Evolutionary conservation across 2,113 vertebrate genomes (phyloP).

Genomic region (Seriola dumerili): DNA sequence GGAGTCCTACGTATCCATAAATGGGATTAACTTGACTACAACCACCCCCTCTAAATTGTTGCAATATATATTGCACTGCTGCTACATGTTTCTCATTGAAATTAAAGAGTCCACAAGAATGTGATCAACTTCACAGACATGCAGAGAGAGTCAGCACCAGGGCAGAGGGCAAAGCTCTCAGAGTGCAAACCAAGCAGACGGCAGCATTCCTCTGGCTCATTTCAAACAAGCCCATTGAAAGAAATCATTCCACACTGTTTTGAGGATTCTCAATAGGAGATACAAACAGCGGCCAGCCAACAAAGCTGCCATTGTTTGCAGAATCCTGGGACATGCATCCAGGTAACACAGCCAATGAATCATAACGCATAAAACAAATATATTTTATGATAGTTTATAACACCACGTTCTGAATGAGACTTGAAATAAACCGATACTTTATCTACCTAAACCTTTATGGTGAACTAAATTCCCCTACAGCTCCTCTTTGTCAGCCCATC

Average conservation of each 20-base stretch:
- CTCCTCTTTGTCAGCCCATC: slow-evolving; percentile 9
- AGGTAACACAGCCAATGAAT: not conserved
- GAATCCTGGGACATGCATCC: not conserved
- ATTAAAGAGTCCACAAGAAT: not conserved
- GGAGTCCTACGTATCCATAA: slow-evolving; percentile 46
- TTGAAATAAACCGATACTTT: not conserved
- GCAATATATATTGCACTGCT: slow-evolving; percentile 19
- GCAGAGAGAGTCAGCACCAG: slow-evolving; percentile 44
- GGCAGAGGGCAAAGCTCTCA: slow-evolving; percentile 62
- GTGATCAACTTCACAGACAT: slow-evolving; percentile 44
- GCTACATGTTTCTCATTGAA: not conserved
- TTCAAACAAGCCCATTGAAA: slow-evolving; percentile 76
- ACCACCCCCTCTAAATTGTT: slow-evolving; percentile 9
- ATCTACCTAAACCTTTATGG: not conserved
- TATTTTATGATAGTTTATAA: not conserved
- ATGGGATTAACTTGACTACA: slow-evolving; percentile 17
- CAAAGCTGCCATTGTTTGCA: slow-evolving; percentile 69
- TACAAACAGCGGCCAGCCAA: slow-evolving; percentile 46
- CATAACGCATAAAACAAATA: not conserved
- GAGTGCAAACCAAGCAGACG: slow-evolving; percentile 46
- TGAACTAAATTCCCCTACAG: not conserved
- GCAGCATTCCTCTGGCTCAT: slow-evolving; percentile 75
- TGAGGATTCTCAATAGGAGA: slow-evolving; percentile 77
- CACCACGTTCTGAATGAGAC: not conserved
- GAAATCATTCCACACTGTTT: slow-evolving; percentile 76